Percentiles rank a stretch among this genome's conserved stretches.
Evolutionary conservation across 2,113 vertebrate species (phyloP).

Genomic region (Trematocara variabile): DNA sequence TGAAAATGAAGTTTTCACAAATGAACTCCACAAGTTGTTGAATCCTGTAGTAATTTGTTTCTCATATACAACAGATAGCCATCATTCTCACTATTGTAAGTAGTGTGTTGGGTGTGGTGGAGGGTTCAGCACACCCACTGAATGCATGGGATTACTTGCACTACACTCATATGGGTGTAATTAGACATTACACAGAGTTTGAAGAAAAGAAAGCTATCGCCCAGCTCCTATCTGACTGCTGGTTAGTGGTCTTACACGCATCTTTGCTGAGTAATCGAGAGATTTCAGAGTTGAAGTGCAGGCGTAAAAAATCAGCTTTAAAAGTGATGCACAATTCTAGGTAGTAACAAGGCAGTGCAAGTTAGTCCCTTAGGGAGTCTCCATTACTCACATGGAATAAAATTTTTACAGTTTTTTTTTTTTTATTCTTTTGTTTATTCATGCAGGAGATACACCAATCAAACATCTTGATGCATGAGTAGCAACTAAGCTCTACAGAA

Average conservation of each 20-base stretch:
- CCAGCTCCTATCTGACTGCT: not conserved
- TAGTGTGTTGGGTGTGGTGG: not conserved
- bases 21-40: not conserved
- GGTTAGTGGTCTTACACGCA: not conserved
- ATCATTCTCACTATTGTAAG: not conserved
- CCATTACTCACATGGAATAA: not conserved
- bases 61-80: not conserved
- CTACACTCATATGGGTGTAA: not conserved
- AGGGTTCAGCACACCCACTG: not conserved
- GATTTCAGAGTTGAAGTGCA: not conserved
- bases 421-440: not conserved
- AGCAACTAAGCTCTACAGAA: not conserved
- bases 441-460: not conserved
- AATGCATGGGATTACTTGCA: not conserved
- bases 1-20: not conserved
- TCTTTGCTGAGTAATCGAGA: not conserved
- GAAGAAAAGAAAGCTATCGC: not conserved
- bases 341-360: not conserved
- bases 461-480: not conserved
- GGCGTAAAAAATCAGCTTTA: not conserved
- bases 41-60: not conserved
- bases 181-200: not conserved
- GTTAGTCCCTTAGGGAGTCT: not conserved
- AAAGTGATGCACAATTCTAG: not conserved
- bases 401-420: not conserved